These are phyloP conservation scores for Sminthurinus signatus DNA, from an alignment of 1,140 invertebrate genomes.

Conservation along the genomic window DNA sequence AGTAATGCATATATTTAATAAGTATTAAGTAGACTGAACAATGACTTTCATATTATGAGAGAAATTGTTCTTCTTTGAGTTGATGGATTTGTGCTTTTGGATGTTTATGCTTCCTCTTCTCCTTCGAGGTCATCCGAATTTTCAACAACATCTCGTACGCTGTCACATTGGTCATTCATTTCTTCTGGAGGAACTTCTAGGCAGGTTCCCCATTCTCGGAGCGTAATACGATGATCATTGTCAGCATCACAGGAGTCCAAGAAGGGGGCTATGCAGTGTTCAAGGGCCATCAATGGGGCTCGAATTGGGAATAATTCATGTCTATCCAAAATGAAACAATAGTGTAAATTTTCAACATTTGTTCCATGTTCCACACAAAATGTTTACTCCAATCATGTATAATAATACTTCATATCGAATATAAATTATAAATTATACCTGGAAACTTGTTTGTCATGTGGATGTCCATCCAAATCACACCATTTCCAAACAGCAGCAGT, in stretches of 20 bases:
- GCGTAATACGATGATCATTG: constrained; percentile 78
- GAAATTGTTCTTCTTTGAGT: no score
- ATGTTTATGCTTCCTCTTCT: constrained; percentile 12
- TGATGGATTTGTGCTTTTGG: no score
- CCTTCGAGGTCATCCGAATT: constrained; percentile 8
- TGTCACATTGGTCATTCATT: constrained; percentile 55
- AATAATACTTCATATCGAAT: no score
- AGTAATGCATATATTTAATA: no score
- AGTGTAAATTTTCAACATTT: constrained; percentile 9
- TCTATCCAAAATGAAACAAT: constrained; percentile 73
- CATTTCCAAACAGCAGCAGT: constrained; percentile 95
- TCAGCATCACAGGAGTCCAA: constrained; percentile 79
- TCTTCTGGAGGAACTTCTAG: constrained; percentile 71
- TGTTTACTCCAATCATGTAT: no score
- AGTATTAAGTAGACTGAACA: no score
- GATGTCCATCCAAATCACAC: constrained; percentile 75
- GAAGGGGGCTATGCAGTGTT: constrained; percentile 94
- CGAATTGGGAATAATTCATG: constrained; percentile 92
- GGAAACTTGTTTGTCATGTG: constrained; percentile 31
- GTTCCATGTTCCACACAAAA: not conserved
- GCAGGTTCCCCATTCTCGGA: constrained; percentile 87
- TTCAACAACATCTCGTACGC: constrained; percentile 44
- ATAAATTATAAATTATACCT: no score
- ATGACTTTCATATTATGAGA: no score
- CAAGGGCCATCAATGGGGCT: constrained; percentile 82